Base-by-base conservation (phyloP, 2,888 invertebrate genomes). In the Sericinus montela region DNA sequence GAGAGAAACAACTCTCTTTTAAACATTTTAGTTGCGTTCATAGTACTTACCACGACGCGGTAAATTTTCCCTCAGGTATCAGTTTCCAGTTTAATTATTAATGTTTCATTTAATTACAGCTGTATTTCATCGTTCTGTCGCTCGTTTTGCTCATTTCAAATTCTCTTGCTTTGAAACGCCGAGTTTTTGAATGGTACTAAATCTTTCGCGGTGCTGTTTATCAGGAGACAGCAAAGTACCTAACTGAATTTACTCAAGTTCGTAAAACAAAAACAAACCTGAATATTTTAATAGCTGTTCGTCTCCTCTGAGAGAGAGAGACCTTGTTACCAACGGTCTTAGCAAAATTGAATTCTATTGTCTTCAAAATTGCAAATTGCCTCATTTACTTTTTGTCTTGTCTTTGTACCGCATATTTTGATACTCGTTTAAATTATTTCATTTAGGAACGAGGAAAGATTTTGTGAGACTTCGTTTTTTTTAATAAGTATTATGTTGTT, bases 281-380 rank as follows among this genome's bases (percentile, higher is more conserved):
- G 68, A 77, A 77, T 75, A 74, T 73, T 75, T 74, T 63, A 75
- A 67, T 69, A 67, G 54, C 54, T 61, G 51, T 43, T 54, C 54
- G 50, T 55, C 51, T 49, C 43, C 15, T 49, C 51, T n/a, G 45
- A 58, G 56, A 56, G 67, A 14, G 45, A 58, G 56, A 56, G 67
- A 64, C 65, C 66, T 56, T 65, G 63, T 60, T 55, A 59, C 57
- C 51, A 52, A 62, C 60, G 62, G 63, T 62, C 13, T 59, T 56
- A 47, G 51, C 48, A 51, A 69, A 62, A 75, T 78, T 72, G 65
- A 75, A 75, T 79, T 75, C 72, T 66, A 60, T 67, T 60, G 49
- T 53, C 57, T 59, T 67, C 62, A 66, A 72, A 75, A 77, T 75
- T 75, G 66, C 66, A 72, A 73, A 78, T 76, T 70, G 67, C 55